Evolutionary conservation across 2,888 invertebrate species (phyloP).

Genomic region (Nomada hirtipes): DNA sequence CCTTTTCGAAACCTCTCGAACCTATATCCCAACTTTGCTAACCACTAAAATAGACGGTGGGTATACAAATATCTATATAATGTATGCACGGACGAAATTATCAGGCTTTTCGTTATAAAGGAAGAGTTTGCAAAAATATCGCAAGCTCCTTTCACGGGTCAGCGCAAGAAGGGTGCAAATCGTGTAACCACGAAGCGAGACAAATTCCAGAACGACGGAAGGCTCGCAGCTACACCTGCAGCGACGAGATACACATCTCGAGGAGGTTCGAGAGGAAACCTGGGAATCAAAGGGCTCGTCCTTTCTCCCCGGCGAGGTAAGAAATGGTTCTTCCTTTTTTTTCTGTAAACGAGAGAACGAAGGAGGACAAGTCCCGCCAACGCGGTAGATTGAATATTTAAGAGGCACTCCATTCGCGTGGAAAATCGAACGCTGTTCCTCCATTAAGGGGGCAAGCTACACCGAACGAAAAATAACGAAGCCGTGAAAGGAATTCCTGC

Average conservation of each 20-base stretch:
- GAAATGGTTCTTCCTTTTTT: constrained; percentile 16
- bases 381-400: constrained; percentile 79
- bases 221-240: not conserved
- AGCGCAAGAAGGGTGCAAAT: not conserved
- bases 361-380: constrained; percentile 37
- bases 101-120: not conserved
- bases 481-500: constrained; percentile 26
- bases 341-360: not conserved
- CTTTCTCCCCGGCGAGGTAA: constrained; percentile 10
- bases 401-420: constrained; percentile 71
- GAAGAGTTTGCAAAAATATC: too few species aligned
- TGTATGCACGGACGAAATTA: not conserved
- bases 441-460: constrained; percentile 71
- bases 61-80: too few species aligned
- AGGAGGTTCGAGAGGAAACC: not conserved
- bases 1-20: not conserved
- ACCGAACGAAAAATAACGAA: constrained; percentile 42
- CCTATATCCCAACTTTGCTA: not conserved
- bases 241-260: not conserved
- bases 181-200: not conserved
- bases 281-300: constrained; percentile 7
- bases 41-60: not conserved
- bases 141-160: too few species aligned
- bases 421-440: constrained; percentile 80
- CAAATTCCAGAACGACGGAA: not conserved